A percentile compares a stretch with the other conserved stretches of the same genome.
Conservation (phyloP, 2,113 vertebrate genomes). For the Poeciliopsis retropinna region DNA sequence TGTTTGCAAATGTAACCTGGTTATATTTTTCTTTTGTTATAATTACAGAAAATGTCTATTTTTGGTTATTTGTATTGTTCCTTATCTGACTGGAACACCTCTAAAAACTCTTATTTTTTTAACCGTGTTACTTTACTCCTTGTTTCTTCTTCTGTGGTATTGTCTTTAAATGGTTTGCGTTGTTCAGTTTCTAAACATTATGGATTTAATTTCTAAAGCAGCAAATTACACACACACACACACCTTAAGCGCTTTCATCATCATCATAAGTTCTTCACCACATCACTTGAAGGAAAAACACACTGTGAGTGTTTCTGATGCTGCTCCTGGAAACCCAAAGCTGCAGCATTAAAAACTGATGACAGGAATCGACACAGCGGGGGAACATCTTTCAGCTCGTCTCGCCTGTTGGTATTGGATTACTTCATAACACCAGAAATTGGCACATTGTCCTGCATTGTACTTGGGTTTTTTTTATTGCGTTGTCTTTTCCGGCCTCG, state of each 20-base stretch:
- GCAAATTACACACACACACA: neutral
- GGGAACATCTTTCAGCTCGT: constrained; percentile 15
- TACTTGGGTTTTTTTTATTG: constrained; percentile 31
- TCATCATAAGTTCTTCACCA: neutral
- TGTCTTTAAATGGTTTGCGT: too few relatives aligned
- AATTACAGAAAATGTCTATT: too few relatives aligned
- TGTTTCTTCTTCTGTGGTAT: too few relatives aligned
- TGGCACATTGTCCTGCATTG: constrained; percentile 32
- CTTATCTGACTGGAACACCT: too few relatives aligned
- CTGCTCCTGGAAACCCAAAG: constrained; percentile 13
- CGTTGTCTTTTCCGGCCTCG: constrained; percentile 27
- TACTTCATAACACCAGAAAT: constrained; percentile 30
- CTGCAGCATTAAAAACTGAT: constrained; percentile 3
- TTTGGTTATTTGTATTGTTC: too few relatives aligned
- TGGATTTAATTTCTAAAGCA: neutral
- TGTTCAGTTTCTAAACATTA: neutral
- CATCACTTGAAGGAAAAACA: neutral
- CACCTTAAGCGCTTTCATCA: neutral
- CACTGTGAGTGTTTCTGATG: constrained; percentile 1
- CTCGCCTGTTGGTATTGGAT: constrained; percentile 21
- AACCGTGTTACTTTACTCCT: too few relatives aligned
- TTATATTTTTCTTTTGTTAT: too few relatives aligned
- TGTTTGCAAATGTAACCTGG: too few relatives aligned
- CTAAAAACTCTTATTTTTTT: too few relatives aligned
- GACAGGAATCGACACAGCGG: constrained; percentile 5